phyloP scores from a whole-genome alignment of 2,113 vertebrate genomes.

The Merops nubicus region DNA sequence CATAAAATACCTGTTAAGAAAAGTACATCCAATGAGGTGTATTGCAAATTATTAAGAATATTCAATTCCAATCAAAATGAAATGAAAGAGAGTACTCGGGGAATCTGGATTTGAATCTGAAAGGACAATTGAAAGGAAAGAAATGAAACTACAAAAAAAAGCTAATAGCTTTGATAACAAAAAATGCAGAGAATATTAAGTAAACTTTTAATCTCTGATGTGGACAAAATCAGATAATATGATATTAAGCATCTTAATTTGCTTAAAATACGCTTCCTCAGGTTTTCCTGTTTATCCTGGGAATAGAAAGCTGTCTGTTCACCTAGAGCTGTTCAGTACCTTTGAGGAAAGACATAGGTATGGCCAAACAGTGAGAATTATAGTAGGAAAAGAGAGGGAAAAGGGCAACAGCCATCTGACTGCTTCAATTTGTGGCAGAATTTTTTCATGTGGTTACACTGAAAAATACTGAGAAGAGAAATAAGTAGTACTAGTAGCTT shows the following conservation, averaged over 20 bases:
- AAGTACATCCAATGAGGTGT: neutral
- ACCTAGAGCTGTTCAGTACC: neutral
- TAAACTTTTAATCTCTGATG: neutral
- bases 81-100: neutral
- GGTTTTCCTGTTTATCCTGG: neutral
- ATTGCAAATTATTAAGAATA: slow-evolving; percentile 32
- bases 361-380: neutral
- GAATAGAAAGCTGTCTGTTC: neutral
- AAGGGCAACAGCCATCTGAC: neutral
- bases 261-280: neutral
- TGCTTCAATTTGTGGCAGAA: neutral
- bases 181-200: neutral
- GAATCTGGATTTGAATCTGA: neutral
- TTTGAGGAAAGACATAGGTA: neutral
- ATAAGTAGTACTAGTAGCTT: neutral
- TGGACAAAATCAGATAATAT: neutral
- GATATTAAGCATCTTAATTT: neutral
- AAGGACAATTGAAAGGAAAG: neutral
- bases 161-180: neutral
- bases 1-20: neutral
- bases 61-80: slow-evolving; percentile 1
- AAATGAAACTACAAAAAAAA: neutral
- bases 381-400: neutral
- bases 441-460: neutral
- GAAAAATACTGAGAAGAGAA: neutral